Evolutionary conservation across 2,113 vertebrate species (phyloP).

Genomic region (Alaudala cheleensis): DNA sequence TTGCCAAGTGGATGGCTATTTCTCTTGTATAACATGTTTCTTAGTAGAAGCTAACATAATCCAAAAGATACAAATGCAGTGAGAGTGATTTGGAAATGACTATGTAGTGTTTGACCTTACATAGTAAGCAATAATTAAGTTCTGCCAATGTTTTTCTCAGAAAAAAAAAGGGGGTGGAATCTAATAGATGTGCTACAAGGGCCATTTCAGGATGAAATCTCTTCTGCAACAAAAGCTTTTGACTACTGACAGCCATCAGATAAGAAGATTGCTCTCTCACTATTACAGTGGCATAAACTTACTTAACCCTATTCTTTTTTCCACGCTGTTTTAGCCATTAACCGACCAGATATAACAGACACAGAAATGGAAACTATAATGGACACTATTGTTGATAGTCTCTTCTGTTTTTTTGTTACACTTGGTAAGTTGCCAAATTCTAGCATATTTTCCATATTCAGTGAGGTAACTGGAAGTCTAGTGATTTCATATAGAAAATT

Average conservation of each 20-base stretch:
- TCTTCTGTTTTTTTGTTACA: constrained; percentile 99
- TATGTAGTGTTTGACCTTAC: background rate
- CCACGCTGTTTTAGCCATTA: constrained; percentile 81
- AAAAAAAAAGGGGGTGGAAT: no score
- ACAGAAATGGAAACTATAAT: constrained; percentile 97
- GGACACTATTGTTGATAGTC: constrained; percentile 97
- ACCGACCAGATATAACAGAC: constrained; percentile 92
- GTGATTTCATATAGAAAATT: background rate
- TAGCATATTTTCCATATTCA: background rate
- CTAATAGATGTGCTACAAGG: background rate
- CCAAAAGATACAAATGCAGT: background rate
- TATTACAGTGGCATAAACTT: background rate
- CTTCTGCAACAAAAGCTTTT: background rate
- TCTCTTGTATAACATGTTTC: background rate
- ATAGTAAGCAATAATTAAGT: background rate
- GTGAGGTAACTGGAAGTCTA: background rate
- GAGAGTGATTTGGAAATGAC: background rate
- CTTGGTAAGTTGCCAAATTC: constrained; percentile 82
- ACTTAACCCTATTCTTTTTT: background rate
- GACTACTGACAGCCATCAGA: background rate
- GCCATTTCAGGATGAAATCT: background rate
- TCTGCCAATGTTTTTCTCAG: background rate
- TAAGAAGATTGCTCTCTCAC: background rate
- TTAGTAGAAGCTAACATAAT: background rate
- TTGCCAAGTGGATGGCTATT: background rate